Evolutionary conservation across 2,113 vertebrate species (phyloP).

Genomic region (Carassius auratus): DNA sequence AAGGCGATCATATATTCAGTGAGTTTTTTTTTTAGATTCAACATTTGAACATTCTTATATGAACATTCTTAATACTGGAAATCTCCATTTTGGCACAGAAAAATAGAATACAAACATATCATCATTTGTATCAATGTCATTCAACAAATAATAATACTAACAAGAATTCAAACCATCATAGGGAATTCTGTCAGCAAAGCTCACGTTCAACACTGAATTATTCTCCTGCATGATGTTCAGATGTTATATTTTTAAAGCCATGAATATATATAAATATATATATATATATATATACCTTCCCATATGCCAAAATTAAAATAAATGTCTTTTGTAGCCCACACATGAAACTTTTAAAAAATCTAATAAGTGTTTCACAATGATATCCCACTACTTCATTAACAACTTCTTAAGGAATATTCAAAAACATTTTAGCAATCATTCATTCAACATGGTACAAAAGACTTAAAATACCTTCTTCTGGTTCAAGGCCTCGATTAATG

Average conservation of each 20-base stretch:
- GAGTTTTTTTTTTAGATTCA: slow-evolving; percentile 29
- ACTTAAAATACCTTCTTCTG: slow-evolving; percentile 64
- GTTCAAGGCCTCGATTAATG: slow-evolving; percentile 74
- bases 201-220: not conserved
- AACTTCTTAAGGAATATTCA: slow-evolving; percentile 31
- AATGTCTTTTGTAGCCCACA: not conserved
- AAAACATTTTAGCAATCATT: slow-evolving; percentile 39
- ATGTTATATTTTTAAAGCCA: not conserved
- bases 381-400: slow-evolving; percentile 25
- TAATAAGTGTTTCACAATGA: not conserved
- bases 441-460: slow-evolving; percentile 43
- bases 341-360: slow-evolving; percentile 25
- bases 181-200: slow-evolving; percentile 36
- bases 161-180: slow-evolving; percentile 47
- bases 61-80: slow-evolving; percentile 54
- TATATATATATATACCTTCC: not conserved
- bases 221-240: slow-evolving; percentile 11
- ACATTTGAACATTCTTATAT: slow-evolving; percentile 52
- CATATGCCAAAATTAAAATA: not conserved
- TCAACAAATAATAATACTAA: slow-evolving; percentile 49
- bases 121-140: slow-evolving; percentile 51
- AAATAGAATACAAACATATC: slow-evolving; percentile 63
- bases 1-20: not conserved
- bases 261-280: not conserved
- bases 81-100: slow-evolving; percentile 59